Evolutionary conservation across 2,113 vertebrate genomes (phyloP), one percentile per base, ranked within the genome.

Genomic region (Dunckerocampus dactyliophorus): DNA sequence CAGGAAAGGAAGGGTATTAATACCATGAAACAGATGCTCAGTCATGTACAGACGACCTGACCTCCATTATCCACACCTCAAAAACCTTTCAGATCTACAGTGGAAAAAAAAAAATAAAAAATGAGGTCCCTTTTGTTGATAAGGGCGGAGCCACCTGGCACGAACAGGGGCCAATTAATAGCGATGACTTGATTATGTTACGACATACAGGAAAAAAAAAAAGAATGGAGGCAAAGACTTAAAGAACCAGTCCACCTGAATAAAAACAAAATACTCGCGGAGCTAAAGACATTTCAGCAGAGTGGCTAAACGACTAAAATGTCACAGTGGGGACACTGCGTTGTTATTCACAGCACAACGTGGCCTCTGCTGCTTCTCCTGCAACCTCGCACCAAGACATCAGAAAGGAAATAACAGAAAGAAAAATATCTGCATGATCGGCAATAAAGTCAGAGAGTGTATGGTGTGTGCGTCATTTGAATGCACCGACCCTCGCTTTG

Each of bases 171-270:
- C 48, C 21, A 46, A 39, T 62, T 51, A 22, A 62, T 28, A 59
- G 60, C 62, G 74, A 62, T 34, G 49, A 50, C n/a, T 37, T n/a
- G 59, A 53, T 56, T 47, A 49, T 68, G 68, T 69, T 43, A 48
- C 24, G 51, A 34, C 39, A 59, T 34, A 73, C 7, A 53, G 39
- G 3, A 4, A 24, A 24, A 51, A 54, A 70, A 47, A 16, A 48
- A 76, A 39, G 54, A 50, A 43, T 17, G 43, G 48, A 58, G 8
- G 20, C 9, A 8, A 19, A 64, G 51, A 64, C 37, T 39, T 58
- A 39, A 68, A 69, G 53, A 52, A 48, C 16, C 1, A 9, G 24
- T 20, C 63, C 48, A 63, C 31, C 64, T 46, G 50, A 47, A 67
- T 54, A 50, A 8, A 65, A 58, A 45, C 11, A 43, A 56, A 34